phyloP scores from a whole-genome alignment of 1,140 invertebrate genomes.

The Cydia strobilella region DNA sequence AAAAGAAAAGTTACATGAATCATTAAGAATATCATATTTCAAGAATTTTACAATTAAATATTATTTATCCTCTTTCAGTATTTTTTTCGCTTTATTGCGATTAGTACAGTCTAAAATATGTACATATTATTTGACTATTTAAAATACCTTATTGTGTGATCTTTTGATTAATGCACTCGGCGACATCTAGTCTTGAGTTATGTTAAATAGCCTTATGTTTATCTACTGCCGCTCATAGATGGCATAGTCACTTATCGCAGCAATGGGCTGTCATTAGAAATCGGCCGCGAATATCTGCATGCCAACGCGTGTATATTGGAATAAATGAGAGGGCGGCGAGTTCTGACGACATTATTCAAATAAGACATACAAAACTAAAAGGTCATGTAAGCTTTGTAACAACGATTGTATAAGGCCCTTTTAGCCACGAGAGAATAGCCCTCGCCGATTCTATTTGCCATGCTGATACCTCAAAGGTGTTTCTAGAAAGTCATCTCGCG shows the following conservation, averaged over 20 bases:
- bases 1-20: no score
- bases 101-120: no score
- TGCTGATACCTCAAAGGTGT: conserved; percentile 32
- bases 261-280: conserved; percentile 39
- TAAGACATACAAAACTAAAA: conserved; percentile 15
- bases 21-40: no score
- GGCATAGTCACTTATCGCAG: background rate
- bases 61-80: no score
- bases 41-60: no score
- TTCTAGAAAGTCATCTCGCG: conserved; percentile 37
- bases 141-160: conserved; percentile 11
- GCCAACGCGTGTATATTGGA: conserved; percentile 34
- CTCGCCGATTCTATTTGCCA: conserved; percentile 9
- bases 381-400: background rate
- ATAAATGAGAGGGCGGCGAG: conserved; percentile 40
- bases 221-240: conserved; percentile 18
- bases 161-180: conserved; percentile 13
- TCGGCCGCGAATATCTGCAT: conserved; percentile 37
- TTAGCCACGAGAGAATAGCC: conserved; percentile 27
- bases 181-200: conserved; percentile 13
- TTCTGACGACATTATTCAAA: conserved; percentile 41
- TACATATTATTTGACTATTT: background rate
- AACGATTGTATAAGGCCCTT: background rate
- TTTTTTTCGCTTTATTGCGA: no score
- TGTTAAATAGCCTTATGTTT: conserved; percentile 14